Evolutionary conservation across 2,113 vertebrate genomes (phyloP).

Genomic region (Boleophthalmus pectinirostris): DNA sequence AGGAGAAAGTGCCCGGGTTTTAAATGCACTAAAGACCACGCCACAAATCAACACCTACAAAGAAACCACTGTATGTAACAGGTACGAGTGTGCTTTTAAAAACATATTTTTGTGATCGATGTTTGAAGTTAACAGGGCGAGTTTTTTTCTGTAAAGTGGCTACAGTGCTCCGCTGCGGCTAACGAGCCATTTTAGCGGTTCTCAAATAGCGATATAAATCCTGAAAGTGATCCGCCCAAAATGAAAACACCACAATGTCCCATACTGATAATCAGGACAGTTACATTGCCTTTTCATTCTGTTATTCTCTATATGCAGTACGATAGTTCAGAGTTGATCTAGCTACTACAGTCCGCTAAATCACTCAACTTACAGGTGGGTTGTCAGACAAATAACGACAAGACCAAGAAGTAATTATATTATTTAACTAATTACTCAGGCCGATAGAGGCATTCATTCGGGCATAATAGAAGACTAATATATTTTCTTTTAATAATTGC

Average conservation of each 20-base stretch:
- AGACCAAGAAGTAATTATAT: background rate
- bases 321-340: background rate
- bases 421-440: background rate
- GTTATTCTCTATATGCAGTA: background rate
- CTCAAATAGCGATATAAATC: conserved; percentile 5
- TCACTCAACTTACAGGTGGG: conserved; percentile 2
- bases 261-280: background rate
- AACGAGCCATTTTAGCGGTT: conserved; percentile 40
- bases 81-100: conserved; percentile 6
- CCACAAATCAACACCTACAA: background rate
- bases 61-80: background rate
- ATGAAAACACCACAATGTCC: background rate
- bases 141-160: conserved; percentile 1
- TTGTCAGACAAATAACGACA: background rate
- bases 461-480: background rate
- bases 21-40: conserved; percentile 26
- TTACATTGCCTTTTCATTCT: background rate
- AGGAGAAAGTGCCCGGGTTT: conserved; percentile 50
- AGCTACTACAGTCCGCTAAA: background rate
- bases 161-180: conserved; percentile 33
- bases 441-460: background rate
- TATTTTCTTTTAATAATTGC: background rate
- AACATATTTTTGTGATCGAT: rapidly evolving
- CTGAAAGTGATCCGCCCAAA: background rate
- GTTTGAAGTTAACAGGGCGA: background rate